Evolutionary conservation across 2,888 invertebrate species (phyloP).

Genomic region (Molanna angustata): DNA sequence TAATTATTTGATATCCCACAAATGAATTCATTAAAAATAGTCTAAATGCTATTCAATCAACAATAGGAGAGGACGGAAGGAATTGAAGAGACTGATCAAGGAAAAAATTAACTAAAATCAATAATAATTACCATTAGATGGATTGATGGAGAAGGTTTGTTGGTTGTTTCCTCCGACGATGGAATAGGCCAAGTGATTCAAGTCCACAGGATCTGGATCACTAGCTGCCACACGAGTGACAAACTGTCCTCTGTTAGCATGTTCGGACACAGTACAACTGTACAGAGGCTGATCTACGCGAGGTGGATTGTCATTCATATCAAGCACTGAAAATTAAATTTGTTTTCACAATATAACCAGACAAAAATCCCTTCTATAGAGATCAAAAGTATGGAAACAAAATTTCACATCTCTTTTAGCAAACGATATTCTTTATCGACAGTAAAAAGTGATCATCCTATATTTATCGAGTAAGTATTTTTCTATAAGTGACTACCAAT

Average conservation of each 20-base stretch:
- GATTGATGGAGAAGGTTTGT: slow-evolving; percentile 67
- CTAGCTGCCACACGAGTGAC: slow-evolving; percentile 85
- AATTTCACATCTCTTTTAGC: too few relatives aligned
- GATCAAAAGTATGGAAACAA: background rate
- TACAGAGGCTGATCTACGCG: slow-evolving; percentile 80
- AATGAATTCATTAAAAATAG: too few relatives aligned
- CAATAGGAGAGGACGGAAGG: too few relatives aligned
- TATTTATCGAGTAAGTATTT: too few relatives aligned
- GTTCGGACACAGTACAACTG: slow-evolving; percentile 72
- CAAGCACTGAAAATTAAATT: slow-evolving; percentile 68
- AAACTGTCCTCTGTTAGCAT: slow-evolving; percentile 82
- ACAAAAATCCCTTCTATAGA: background rate
- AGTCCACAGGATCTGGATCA: slow-evolving; percentile 82
- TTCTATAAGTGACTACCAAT: too few relatives aligned
- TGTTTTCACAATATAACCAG: too few relatives aligned
- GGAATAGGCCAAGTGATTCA: slow-evolving; percentile 70
- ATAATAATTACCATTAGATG: slow-evolving; percentile 26
- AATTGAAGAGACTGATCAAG: too few relatives aligned
- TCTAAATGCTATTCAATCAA: too few relatives aligned
- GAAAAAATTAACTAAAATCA: too few relatives aligned
- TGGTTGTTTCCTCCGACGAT: slow-evolving; percentile 80
- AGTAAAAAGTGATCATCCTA: too few relatives aligned
- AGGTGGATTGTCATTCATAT: slow-evolving; percentile 90
- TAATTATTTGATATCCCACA: too few relatives aligned
- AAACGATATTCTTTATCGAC: too few relatives aligned